Percentiles rank a stretch among this genome's conserved stretches.
These are phyloP conservation scores for Coturnix japonica DNA, from an alignment of 2,113 vertebrate species.

Conservation along the genomic window DNA sequence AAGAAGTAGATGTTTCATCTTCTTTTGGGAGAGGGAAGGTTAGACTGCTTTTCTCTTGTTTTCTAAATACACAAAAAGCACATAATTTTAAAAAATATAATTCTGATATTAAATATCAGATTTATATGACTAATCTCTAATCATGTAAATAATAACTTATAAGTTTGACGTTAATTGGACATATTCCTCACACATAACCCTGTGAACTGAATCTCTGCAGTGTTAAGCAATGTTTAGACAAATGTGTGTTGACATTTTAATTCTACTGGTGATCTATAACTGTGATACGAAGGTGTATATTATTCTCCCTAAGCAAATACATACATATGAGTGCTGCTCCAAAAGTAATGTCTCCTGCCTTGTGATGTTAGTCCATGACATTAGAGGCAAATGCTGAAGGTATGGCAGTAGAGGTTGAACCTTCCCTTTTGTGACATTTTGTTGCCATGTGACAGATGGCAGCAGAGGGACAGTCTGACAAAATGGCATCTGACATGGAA, in stretches of 20 bases:
- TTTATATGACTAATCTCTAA: not conserved
- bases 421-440: too few species aligned
- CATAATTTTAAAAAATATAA: not conserved
- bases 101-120: not conserved
- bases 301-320: not conserved
- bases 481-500: too few species aligned
- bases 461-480: too few species aligned
- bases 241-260: not conserved
- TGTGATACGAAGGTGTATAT: not conserved
- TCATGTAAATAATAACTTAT: not conserved
- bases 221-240: not conserved
- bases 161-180: not conserved
- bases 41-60: not conserved
- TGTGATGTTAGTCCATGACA: not conserved
- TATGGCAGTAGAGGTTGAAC: too few species aligned
- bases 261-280: not conserved
- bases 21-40: not conserved
- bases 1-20: not conserved
- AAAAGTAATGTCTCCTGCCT: not conserved
- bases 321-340: not conserved
- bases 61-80: not conserved
- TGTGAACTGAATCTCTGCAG: not conserved
- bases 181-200: not conserved
- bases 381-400: not conserved
- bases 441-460: too few species aligned